These are phyloP conservation scores for Lepidotrigona ventralis DNA, from an alignment of 1,140 invertebrate species.

Conservation along the genomic window DNA sequence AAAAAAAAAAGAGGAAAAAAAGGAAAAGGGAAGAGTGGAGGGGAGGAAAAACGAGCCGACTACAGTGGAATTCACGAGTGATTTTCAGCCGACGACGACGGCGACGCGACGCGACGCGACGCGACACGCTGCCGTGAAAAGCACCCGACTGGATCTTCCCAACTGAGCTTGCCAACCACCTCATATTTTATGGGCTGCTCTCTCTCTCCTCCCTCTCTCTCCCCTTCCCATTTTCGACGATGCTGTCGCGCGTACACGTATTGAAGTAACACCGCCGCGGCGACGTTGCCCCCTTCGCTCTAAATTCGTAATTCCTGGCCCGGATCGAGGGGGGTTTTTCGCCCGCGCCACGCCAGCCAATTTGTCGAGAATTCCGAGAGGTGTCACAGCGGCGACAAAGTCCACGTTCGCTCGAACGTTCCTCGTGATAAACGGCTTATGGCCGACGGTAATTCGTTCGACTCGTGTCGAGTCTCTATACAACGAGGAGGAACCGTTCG, in stretches of 20 bases:
- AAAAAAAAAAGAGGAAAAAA: background rate
- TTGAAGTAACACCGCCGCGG: constrained; percentile 9
- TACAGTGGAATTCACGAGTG: constrained; percentile 57
- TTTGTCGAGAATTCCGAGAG: background rate
- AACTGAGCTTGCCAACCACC: constrained; percentile 27
- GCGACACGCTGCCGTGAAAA: constrained; percentile 39
- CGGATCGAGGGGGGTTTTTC: constrained; percentile 12
- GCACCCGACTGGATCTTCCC: constrained; percentile 22
- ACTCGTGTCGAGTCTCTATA: background rate
- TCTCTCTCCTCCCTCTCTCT: no score
- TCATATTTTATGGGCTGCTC: constrained; percentile 41
- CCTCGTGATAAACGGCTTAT: background rate
- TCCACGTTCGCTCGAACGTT: background rate
- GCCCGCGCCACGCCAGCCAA: background rate
- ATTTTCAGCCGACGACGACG: constrained; percentile 42
- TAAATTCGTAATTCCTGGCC: constrained; percentile 19
- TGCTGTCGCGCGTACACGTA: constrained; percentile 22
- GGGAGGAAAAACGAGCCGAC: constrained; percentile 39
- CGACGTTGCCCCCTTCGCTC: background rate
- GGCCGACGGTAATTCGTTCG: background rate
- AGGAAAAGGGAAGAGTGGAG: background rate
- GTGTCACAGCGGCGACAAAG: background rate
- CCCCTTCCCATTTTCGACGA: constrained; percentile 2
- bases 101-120: constrained; percentile 15
- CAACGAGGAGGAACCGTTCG: background rate